Base-by-base conservation (phyloP, 2,797 vertebrate species). In the Zonotrichia albicollis region DNA sequence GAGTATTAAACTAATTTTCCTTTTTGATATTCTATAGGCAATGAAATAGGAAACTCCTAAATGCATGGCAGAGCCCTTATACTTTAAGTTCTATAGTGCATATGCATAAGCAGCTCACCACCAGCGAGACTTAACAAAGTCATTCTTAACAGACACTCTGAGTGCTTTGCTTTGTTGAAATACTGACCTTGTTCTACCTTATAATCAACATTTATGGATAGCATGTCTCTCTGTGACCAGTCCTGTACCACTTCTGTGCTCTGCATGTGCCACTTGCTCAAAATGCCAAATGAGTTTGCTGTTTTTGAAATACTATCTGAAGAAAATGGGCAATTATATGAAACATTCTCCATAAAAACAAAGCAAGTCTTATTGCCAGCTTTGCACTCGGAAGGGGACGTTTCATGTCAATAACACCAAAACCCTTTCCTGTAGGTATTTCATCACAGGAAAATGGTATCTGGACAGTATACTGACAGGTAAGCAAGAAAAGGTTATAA, bases 321-420 rank as follows among this genome's bases (percentile, higher is more conserved):
- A 95, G 89, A 97, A 97, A 96, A 58, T 58, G 43, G 73, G 50
- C 74, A 97, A 94, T 95, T 96, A 95, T 34, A 92, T 73, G 38
- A 96, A 96, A 92, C 54, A 48, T 64, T 95, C 34, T 66, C 16
- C 55, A 92, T 67, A 91, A 89, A 96, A 96, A 80, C 40, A 95
- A 94, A 95, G 34, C 51, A 93, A 92, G 83, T 93, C 84, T 95
- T 96, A 93, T 86, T 95, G 94, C 20, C 27, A 94, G 38, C 19
- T 96, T 92, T 84, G 51, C 50, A 72, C 40, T 95, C 58, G 87
- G 86, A 96, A 96, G 96, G 80, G 71, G 74, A 79, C 9, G 54
- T 91, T 96, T 94, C 58, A 81, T 96, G 84, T 94, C 97, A 95
- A 96, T 96, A 81, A 94, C 85, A 93, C 68, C 70, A 89, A 93